Evolutionary conservation across 1,140 invertebrate genomes (phyloP).

Genomic region (Drosophila pruinosa): DNA sequence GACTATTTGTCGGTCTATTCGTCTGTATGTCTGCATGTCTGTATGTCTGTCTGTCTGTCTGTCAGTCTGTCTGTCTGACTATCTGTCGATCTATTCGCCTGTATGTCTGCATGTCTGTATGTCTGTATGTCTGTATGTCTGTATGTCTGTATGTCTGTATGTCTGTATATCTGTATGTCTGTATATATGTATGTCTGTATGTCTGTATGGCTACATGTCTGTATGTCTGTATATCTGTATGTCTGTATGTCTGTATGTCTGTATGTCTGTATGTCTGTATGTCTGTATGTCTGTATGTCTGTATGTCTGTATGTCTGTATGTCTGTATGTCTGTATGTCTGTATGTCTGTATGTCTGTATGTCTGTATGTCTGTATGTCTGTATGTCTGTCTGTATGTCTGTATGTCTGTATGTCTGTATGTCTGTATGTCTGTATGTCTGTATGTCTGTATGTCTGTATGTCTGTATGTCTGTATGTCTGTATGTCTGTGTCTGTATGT

Average conservation of each 20-base stretch:
- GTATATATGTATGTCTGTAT: background rate
- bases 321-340: conserved; percentile 7
- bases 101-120: background rate
- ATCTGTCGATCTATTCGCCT: background rate
- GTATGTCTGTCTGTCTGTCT: background rate
- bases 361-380: background rate
- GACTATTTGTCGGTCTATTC: no score
- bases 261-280: background rate
- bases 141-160: background rate
- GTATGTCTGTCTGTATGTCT: conserved; percentile 8
- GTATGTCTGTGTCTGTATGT: no score
- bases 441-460: no score
- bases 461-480: no score
- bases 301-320: background rate
- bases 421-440: no score
- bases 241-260: background rate
- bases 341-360: background rate
- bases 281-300: background rate
- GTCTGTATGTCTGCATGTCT: background rate
- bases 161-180: background rate
- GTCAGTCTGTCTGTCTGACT: background rate
- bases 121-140: background rate
- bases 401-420: conserved; percentile 6
- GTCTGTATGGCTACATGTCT: no score
- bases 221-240: background rate